Conservation (phyloP, 1,140 invertebrate species). For the Platorchestia sp. region DNA sequence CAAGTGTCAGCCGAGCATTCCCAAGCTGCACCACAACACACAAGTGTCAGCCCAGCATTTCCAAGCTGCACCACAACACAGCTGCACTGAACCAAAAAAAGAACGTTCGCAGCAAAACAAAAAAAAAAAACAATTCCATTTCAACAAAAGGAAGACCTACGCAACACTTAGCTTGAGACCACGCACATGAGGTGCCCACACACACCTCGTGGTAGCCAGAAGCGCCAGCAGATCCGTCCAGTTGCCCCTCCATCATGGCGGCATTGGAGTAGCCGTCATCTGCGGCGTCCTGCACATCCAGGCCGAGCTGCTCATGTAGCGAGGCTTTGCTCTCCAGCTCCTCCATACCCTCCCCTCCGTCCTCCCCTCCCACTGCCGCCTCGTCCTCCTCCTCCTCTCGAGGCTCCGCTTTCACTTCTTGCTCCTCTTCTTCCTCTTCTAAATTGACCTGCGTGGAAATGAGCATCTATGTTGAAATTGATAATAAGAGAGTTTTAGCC, state of each 20-base stretch:
- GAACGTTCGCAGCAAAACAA: too few species aligned
- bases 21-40: too few species aligned
- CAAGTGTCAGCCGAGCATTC: too few species aligned
- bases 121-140: too few species aligned
- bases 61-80: too few species aligned
- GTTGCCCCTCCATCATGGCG: not conserved
- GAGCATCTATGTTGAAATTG: not conserved
- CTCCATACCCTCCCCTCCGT: not conserved
- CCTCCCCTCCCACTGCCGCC: not conserved
- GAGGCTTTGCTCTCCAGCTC: conserved; percentile 1
- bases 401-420: not conserved
- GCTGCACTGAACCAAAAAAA: too few species aligned
- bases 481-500: too few species aligned
- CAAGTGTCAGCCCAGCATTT: too few species aligned
- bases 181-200: too few species aligned
- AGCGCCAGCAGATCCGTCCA: not conserved
- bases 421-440: conserved; percentile 2
- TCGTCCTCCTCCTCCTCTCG: not conserved
- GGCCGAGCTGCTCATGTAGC: conserved; percentile 13
- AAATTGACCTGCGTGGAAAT: not conserved
- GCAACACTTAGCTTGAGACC: too few species aligned
- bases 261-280: not conserved
- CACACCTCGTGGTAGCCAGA: conserved; percentile 11
- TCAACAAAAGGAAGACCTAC: too few species aligned
- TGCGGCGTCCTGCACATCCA: not conserved